Evolutionary conservation across 1,140 invertebrate genomes (phyloP).

Genomic region (Rhopalosiphum padi): DNA sequence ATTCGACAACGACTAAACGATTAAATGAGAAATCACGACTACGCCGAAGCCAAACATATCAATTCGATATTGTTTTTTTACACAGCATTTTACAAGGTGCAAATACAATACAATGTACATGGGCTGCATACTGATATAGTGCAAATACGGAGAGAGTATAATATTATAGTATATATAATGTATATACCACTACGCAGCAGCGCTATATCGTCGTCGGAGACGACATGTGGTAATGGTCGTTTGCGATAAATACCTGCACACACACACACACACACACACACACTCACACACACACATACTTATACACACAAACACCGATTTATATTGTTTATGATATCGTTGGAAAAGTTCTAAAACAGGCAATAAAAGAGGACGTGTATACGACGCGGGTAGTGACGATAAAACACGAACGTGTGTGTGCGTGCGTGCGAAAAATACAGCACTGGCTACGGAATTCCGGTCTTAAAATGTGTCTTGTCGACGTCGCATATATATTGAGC

Average conservation of each 20-base stretch:
- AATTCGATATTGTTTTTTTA: constrained; percentile 23
- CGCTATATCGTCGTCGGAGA: background rate
- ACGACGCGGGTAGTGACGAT: constrained; percentile 24
- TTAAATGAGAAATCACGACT: constrained; percentile 2
- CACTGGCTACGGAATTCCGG: background rate
- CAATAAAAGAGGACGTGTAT: constrained; percentile 23
- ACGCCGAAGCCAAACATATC: background rate
- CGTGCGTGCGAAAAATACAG: constrained; percentile 2
- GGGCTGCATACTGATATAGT: constrained; percentile 20
- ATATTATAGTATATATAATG: background rate
- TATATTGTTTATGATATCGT: constrained; percentile 28
- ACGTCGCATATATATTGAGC: background rate
- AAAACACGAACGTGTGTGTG: constrained; percentile 7
- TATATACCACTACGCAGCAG: background rate
- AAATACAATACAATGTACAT: constrained; percentile 10
- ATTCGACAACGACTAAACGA: background rate
- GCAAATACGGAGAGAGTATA: constrained; percentile 27
- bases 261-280: no score
- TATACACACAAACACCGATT: background rate
- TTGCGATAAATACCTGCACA: constrained; percentile 26
- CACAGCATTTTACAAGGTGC: constrained; percentile 25
- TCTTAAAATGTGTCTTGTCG: constrained; percentile 27
- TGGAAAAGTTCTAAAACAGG: constrained; percentile 42
- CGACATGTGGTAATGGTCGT: constrained; percentile 32
- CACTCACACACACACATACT: no score